Evolutionary conservation across 2,888 invertebrate genomes (phyloP).

Genomic region (Automeris io): DNA sequence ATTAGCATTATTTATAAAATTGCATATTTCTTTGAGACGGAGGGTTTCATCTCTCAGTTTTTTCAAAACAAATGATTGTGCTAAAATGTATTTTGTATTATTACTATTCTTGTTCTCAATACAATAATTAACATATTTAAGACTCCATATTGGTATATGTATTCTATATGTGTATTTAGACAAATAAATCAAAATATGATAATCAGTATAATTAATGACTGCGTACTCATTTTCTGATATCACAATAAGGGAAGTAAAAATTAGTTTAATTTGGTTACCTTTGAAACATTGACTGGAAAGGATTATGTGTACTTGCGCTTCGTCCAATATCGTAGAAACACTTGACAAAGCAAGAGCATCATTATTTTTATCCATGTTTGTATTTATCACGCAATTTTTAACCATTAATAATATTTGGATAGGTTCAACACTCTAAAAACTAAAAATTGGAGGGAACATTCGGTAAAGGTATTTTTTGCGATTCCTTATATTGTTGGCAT

Average conservation of each 20-base stretch:
- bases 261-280: no score
- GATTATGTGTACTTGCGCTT: constrained; percentile 46
- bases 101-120: neutral
- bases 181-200: no score
- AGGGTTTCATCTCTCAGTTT: constrained; percentile 44
- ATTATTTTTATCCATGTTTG: constrained; percentile 40
- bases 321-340: constrained; percentile 46
- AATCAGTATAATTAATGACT: no score
- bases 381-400: neutral
- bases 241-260: no score
- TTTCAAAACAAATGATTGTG: constrained; percentile 43
- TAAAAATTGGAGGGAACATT: neutral
- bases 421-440: no score
- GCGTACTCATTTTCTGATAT: no score
- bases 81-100: constrained; percentile 32
- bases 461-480: no score
- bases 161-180: no score
- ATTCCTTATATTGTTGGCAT: no score
- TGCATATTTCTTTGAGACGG: constrained; percentile 38
- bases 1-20: constrained; percentile 41
- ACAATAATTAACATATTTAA: no score
- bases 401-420: no score
- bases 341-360: constrained; percentile 43
- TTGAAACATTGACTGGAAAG: constrained; percentile 51
- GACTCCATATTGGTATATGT: no score